These are phyloP conservation scores for Drosophila rubida DNA, from an alignment of 2,888 invertebrate species.

Conservation along the genomic window DNA sequence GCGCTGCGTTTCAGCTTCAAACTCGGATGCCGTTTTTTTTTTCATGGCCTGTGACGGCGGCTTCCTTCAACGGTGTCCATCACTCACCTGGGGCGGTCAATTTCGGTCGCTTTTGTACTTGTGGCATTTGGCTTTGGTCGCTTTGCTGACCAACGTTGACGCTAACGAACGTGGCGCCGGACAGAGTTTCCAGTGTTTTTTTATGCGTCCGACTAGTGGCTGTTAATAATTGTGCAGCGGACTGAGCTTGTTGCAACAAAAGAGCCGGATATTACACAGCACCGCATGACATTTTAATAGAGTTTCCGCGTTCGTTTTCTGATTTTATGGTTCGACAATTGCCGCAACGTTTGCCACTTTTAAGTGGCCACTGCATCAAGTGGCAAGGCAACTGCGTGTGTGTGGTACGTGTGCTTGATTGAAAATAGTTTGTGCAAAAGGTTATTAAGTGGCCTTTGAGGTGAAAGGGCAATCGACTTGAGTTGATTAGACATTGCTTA, in stretches of 20 bases:
- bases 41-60: neutral
- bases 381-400: constrained; percentile 14
- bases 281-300: constrained; percentile 52
- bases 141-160: constrained; percentile 28
- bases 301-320: constrained; percentile 7
- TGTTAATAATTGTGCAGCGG: constrained; percentile 52
- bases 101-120: constrained; percentile 57
- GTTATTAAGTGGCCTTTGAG: constrained; percentile 14
- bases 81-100: constrained; percentile 49
- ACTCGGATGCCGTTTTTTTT: neutral
- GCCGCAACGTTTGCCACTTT: constrained; percentile 26
- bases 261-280: constrained; percentile 30
- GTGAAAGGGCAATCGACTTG: constrained; percentile 19
- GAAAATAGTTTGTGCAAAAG: constrained; percentile 16
- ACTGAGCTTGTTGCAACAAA: constrained; percentile 33
- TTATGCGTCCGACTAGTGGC: constrained; percentile 22
- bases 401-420: constrained; percentile 20
- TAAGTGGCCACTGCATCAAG: constrained; percentile 27
- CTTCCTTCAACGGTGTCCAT: constrained; percentile 34
- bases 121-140: constrained; percentile 61
- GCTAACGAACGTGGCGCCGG: constrained; percentile 35
- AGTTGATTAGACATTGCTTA: constrained; percentile 10
- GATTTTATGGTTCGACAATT: constrained; percentile 12
- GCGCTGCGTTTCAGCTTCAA: neutral
- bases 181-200: constrained; percentile 24